phyloP scores from a whole-genome alignment of 2,888 invertebrate genomes.

The Scaptomyza polygonia region DNA sequence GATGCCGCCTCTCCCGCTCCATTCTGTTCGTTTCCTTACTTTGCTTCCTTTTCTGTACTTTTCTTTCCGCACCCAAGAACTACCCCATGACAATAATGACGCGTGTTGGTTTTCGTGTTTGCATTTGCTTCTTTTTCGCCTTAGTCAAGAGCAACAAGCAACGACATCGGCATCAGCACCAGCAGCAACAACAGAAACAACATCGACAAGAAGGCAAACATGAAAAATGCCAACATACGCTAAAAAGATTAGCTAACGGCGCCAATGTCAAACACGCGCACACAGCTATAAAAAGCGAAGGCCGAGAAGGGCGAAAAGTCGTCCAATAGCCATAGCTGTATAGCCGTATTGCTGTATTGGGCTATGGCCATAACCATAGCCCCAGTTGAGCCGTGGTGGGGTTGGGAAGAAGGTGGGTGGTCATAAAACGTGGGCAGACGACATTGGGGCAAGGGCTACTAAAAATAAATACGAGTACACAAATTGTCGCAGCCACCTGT shows the following conservation, averaged over 20 bases:
- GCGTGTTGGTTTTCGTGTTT: conserved; percentile 71
- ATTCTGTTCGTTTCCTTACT: background rate
- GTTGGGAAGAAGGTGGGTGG: conserved; percentile 59
- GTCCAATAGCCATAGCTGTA: conserved; percentile 15
- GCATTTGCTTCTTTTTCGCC: conserved; percentile 68
- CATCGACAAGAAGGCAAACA: conserved; percentile 75
- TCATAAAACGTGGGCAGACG: conserved; percentile 60
- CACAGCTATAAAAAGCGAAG: conserved; percentile 20
- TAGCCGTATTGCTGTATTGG: conserved; percentile 5
- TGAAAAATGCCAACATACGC: conserved; percentile 81
- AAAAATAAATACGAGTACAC: conserved; percentile 78
- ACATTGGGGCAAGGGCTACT: conserved; percentile 57
- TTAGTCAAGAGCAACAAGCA: conserved; percentile 76
- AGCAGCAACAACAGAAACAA: conserved; percentile 28
- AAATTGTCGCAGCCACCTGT: conserved; percentile 79
- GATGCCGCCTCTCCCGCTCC: background rate
- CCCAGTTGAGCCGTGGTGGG: no score
- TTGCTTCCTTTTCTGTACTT: no score
- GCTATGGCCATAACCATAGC: conserved; percentile 26
- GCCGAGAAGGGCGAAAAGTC: conserved; percentile 27
- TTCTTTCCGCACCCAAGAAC: background rate
- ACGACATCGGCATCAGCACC: conserved; percentile 36
- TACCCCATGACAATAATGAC: conserved; percentile 60
- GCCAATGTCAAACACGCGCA: conserved; percentile 80
- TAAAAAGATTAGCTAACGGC: conserved; percentile 81